Evolutionary conservation across 2,113 vertebrate species (phyloP).

Genomic region (Gadus chalcogrammus): DNA sequence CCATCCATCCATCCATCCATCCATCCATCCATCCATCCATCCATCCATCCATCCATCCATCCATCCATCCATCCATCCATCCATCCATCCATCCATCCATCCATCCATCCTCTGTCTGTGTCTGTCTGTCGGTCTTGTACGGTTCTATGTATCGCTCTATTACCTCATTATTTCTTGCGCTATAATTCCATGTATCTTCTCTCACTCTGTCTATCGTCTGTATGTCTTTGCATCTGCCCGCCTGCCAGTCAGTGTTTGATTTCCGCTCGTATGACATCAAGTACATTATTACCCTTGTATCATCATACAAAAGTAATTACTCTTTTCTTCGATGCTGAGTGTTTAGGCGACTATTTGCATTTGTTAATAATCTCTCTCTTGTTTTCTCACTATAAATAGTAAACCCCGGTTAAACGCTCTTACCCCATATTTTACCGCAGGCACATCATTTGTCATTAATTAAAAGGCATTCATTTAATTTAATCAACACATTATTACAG

Average conservation of each 20-base stretch:
- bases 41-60: too few relatives aligned
- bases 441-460: constrained; percentile 34
- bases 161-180: too few relatives aligned
- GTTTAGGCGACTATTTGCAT: constrained; percentile 39
- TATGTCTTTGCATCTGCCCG: too few relatives aligned
- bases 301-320: constrained; percentile 27
- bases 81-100: too few relatives aligned
- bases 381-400: constrained; percentile 15
- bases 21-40: too few relatives aligned
- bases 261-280: constrained; percentile 8
- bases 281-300: constrained; percentile 24
- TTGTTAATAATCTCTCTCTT: constrained; percentile 31
- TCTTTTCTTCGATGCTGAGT: constrained; percentile 26
- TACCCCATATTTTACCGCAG: constrained; percentile 5
- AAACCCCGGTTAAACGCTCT: background rate
- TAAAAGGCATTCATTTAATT: constrained; percentile 26
- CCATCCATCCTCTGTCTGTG: too few relatives aligned
- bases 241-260: background rate
- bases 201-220: too few relatives aligned
- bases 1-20: too few relatives aligned
- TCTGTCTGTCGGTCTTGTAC: too few relatives aligned
- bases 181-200: too few relatives aligned
- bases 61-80: too few relatives aligned
- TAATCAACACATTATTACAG: constrained; percentile 28
- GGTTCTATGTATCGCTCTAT: too few relatives aligned